Evolutionary conservation across 2,888 invertebrate genomes (phyloP).

Genomic region (Bibio marci): DNA sequence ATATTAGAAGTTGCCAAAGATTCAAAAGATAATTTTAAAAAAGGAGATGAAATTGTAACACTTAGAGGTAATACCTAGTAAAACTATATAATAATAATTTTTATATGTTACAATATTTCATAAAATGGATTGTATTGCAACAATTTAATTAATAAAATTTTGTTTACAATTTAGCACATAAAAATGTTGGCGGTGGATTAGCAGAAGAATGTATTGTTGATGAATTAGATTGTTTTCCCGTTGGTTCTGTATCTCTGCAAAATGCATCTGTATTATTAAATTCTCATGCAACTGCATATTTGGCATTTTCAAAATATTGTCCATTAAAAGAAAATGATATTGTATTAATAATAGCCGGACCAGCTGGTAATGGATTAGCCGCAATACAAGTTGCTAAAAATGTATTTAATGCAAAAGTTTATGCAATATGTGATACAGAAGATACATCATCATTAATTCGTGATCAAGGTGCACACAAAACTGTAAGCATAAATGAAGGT

Average conservation of each 20-base stretch:
- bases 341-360: constrained; percentile 45
- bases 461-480: constrained; percentile 43
- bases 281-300: constrained; percentile 45
- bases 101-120: constrained; percentile 39
- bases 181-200: constrained; percentile 32
- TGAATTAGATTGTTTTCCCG: constrained; percentile 38
- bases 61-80: constrained; percentile 14
- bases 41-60: constrained; percentile 1
- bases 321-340: constrained; percentile 32
- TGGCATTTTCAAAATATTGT: constrained; percentile 40
- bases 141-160: not conserved
- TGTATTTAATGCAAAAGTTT: constrained; percentile 47
- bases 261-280: constrained; percentile 40
- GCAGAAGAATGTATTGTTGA: constrained; percentile 39
- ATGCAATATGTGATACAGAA: constrained; percentile 47
- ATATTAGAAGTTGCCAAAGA: constrained; percentile 37
- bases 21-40: constrained; percentile 17
- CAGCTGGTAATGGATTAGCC: constrained; percentile 44
- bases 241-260: constrained; percentile 33
- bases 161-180: too few species aligned
- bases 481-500: constrained; percentile 34
- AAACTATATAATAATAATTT: constrained; percentile 37
- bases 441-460: constrained; percentile 38
- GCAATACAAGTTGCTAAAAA: constrained; percentile 51
- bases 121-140: constrained; percentile 17